Base-by-base conservation (phyloP, 2,113 vertebrate genomes). In the Gnathonemus echidnorhynchus region DNA sequence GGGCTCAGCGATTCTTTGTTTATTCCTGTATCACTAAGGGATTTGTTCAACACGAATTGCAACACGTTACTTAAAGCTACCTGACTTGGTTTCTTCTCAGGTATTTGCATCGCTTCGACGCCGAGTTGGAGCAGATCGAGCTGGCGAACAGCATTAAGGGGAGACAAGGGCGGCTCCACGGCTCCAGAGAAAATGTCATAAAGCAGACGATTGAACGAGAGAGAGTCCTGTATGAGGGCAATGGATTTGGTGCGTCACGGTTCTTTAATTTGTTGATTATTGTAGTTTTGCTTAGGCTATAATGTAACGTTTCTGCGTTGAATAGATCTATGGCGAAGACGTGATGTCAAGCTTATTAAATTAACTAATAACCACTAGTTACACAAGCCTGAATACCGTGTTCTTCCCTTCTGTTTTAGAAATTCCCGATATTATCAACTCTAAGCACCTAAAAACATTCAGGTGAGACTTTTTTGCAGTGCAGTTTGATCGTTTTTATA, bases 91-190 rank as follows among this genome's bases (percentile, higher is more conserved):
- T 89, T 10, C 86, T 92, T 3, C 93, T 90, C 92, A 99, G 98
- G 89, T 99, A 99, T 66, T 96, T 99, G 89, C 95, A 95, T 89
- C 96, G 98, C 35, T 99, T 99, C 77, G 95, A 95, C 70, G 90
- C 66, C 0, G 98, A 99, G 89, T 93, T 99, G 66, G 97, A 99
- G 90, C 98, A 99, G 95, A 99, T 99, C 84, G 97, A 98, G 91
- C 93, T 99, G 88, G 95, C 94, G 0, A 99, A 99, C 91, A 97
- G 97, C 89, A 98, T 99, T 94, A 98, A 97, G 94, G 97, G 97
- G 90, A 97, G 98, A 50, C 97, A 98, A 94, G 97, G 97, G 87
- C 95, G 97, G 90, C 96, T 96, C 39, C 97, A 99, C 46, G 92
- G 93, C 1, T 96, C 98, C 91, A 96, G 98, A 89, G 98, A 99